A percentile compares a stretch with the other conserved stretches of the same genome.
phyloP scores from a whole-genome alignment of 2,113 vertebrate species.

The Saguinus midas region DNA sequence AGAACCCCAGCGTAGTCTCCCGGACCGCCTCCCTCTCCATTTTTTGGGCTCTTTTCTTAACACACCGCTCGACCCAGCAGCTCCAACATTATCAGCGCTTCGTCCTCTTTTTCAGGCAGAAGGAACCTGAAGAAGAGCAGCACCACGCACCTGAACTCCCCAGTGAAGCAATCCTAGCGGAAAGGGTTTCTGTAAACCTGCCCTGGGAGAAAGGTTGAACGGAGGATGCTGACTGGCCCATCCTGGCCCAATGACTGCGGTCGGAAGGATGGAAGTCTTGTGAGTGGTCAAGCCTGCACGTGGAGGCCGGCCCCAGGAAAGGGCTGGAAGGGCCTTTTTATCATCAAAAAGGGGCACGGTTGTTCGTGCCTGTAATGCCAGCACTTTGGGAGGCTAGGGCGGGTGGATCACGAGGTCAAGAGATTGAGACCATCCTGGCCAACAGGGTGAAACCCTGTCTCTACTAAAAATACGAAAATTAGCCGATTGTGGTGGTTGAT shows the following conservation, averaged over 20 bases:
- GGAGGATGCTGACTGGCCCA: background rate
- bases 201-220: background rate
- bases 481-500: too few relatives aligned
- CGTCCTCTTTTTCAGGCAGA: background rate
- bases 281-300: background rate
- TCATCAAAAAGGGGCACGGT: background rate
- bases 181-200: rapidly evolving
- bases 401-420: too few relatives aligned
- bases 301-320: rapidly evolving
- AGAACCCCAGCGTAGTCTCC: rapidly evolving
- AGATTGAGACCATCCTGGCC: too few relatives aligned
- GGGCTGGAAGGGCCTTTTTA: background rate
- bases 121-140: rapidly evolving
- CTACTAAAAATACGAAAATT: too few relatives aligned
- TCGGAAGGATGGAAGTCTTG: background rate
- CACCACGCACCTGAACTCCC: rapidly evolving
- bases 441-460: too few relatives aligned
- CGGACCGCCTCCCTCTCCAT: background rate
- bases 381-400: too few relatives aligned
- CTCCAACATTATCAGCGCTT: background rate
- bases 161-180: rapidly evolving
- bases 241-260: background rate
- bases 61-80: background rate
- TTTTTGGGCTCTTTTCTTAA: background rate
- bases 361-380: too few relatives aligned